Conservation (phyloP, 1,140 invertebrate species). For the Olivierus martensii region DNA sequence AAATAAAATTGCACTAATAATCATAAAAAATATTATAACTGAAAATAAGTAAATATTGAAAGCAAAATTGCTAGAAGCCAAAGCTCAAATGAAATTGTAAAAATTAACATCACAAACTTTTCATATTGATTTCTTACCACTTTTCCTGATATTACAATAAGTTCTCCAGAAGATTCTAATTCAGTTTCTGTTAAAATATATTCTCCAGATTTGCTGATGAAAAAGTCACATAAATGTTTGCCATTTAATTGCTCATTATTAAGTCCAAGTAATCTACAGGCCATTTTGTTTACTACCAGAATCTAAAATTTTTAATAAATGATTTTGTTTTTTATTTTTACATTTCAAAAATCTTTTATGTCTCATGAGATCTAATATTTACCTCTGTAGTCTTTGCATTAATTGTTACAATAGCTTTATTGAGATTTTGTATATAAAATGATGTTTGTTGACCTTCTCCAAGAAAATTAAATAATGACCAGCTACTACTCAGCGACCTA, state of each 20-base stretch:
- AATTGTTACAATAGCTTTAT: conserved; percentile 32
- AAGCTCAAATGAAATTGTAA: too few relatives aligned
- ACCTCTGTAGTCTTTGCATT: conserved; percentile 31
- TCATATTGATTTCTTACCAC: conserved; percentile 27
- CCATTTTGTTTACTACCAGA: conserved; percentile 42
- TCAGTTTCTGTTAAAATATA: conserved; percentile 40
- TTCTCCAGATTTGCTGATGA: conserved; percentile 38
- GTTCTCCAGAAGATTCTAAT: conserved; percentile 37
- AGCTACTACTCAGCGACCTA: conserved; percentile 23
- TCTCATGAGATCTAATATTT: neutral
- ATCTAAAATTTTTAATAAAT: conserved; percentile 31
- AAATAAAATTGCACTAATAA: too few relatives aligned
- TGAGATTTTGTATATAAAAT: conserved; percentile 27
- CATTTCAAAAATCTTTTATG: neutral
- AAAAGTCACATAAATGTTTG: conserved; percentile 38
- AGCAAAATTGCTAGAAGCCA: too few relatives aligned
- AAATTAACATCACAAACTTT: too few relatives aligned
- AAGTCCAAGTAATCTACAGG: conserved; percentile 42
- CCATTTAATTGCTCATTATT: conserved; percentile 40
- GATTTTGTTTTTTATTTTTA: neutral
- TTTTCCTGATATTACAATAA: conserved; percentile 45
- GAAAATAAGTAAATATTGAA: too few relatives aligned
- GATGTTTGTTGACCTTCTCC: conserved; percentile 16
- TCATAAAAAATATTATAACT: too few relatives aligned
- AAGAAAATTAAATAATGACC: conserved; percentile 27